Conservation (phyloP, 2,113 vertebrate genomes). For the Plectropomus leopardus region DNA sequence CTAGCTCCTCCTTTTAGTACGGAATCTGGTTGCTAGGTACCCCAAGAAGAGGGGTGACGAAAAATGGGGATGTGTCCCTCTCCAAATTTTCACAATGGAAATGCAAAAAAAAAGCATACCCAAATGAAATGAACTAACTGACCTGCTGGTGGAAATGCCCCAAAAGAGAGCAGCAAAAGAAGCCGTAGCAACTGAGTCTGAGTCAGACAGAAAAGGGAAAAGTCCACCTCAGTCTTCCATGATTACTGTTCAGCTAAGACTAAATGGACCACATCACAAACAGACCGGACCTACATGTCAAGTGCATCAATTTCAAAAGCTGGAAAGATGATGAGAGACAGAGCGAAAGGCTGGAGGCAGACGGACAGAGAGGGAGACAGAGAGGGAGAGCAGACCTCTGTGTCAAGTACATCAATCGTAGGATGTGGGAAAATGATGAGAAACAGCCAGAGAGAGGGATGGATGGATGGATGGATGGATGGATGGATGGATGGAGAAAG, state of each 20-base stretch:
- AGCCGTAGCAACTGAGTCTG: neutral
- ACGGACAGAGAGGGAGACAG: slow-evolving; percentile 6
- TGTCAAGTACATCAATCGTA: slow-evolving; percentile 44
- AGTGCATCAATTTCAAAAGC: slow-evolving; percentile 28
- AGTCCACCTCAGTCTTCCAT: neutral
- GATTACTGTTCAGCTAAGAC: slow-evolving; percentile 6
- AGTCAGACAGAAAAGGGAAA: neutral
- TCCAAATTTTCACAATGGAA: no score
- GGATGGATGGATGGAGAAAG: slow-evolving; percentile 24
- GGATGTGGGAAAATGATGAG: slow-evolving; percentile 31
- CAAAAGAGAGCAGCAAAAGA: no score
- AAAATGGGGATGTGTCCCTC: no score
- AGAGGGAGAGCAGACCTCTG: slow-evolving; percentile 26
- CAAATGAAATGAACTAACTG: no score
- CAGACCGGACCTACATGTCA: slow-evolving; percentile 14
- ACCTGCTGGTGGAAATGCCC: no score
- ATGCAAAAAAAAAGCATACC: no score
- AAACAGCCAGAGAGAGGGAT: slow-evolving; percentile 33
- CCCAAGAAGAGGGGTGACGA: no score
- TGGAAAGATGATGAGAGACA: slow-evolving; percentile 34
- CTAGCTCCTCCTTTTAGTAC: no score
- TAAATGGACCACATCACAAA: slow-evolving; percentile 15
- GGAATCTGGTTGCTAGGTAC: no score
- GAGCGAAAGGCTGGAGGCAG: slow-evolving; percentile 5
- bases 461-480: no score